A percentile compares a stretch with the other conserved stretches of the same genome.
Conservation (phyloP, 1,140 invertebrate species). For the Zaprionus ornatus region DNA sequence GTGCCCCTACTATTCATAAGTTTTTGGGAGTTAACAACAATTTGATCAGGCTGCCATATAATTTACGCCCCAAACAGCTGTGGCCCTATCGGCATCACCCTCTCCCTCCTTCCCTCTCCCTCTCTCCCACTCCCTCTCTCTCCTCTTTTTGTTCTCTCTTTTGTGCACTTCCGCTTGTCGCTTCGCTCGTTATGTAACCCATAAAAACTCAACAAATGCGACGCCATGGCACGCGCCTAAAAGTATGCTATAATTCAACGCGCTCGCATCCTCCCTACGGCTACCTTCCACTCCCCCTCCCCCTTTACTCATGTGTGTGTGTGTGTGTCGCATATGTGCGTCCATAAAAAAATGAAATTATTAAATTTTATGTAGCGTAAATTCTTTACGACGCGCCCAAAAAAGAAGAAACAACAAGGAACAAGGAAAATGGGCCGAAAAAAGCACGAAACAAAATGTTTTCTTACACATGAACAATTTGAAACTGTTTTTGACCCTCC, state of each 20-base stretch:
- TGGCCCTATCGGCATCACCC: constrained; percentile 4
- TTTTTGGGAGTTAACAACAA: constrained; percentile 7
- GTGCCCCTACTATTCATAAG: constrained; percentile 5
- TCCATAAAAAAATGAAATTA: constrained; percentile 78
- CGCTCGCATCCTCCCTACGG: constrained; percentile 28
- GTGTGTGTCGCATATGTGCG: constrained; percentile 33
- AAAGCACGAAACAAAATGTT: constrained; percentile 46
- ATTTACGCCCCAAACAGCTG: constrained; percentile 24
- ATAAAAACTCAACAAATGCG: constrained; percentile 77
- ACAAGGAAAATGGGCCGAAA: constrained; percentile 23
- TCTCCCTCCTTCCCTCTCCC: not conserved
- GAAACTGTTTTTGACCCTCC: constrained; percentile 45
- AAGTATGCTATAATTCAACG: constrained; percentile 80
- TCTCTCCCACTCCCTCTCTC: not conserved
- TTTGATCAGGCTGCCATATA: constrained; percentile 15
- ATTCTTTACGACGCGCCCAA: constrained; percentile 66
- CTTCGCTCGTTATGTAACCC: constrained; percentile 77
- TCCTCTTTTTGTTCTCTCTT: not conserved
- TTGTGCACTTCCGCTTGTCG: constrained; percentile 60
- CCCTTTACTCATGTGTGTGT: constrained; percentile 18
- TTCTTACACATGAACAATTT: constrained; percentile 71
- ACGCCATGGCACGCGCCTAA: constrained; percentile 77
- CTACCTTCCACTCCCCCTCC: not conserved
- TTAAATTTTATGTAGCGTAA: constrained; percentile 84
- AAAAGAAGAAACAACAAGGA: constrained; percentile 22